Conservation (phyloP, 2,113 vertebrate genomes). For the Trichomycterus rosablanca region DNA sequence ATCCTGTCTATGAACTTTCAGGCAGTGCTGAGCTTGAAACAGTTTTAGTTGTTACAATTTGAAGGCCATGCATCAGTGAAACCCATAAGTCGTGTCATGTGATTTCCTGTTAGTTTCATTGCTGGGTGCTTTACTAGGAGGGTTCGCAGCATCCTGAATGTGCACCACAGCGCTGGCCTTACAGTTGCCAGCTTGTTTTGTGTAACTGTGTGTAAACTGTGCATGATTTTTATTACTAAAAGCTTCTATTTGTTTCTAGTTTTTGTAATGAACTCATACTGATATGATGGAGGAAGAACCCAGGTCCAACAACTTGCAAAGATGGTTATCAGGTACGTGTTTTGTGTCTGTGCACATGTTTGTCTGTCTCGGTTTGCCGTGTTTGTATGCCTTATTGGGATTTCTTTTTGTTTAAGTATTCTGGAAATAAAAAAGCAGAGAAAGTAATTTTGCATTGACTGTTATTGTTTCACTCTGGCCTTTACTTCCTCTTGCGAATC, state of each 20-base stretch:
- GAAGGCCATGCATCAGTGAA: no score
- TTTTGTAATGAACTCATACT: no score
- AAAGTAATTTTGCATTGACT: not conserved
- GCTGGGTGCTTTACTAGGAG: not conserved
- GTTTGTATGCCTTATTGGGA: not conserved
- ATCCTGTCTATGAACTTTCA: no score
- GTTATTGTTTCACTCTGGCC: not conserved
- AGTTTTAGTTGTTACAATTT: no score
- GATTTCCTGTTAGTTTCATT: not conserved
- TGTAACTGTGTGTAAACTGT: not conserved
- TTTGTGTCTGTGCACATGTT: not conserved
- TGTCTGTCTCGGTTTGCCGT: not conserved
- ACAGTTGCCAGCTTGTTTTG: not conserved
- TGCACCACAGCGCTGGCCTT: not conserved
- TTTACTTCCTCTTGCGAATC: slow-evolving; percentile 1
- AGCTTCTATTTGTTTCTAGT: not conserved
- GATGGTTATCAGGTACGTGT: slow-evolving; percentile 62
- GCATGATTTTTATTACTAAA: not conserved
- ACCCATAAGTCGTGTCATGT: not conserved
- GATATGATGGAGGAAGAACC: slow-evolving; percentile 47
- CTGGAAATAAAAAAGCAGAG: no score
- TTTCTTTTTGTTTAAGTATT: not conserved
- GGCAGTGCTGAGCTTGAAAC: no score
- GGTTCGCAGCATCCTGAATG: not conserved
- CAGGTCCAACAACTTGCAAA: slow-evolving; percentile 38